Evolutionary conservation across 2,888 invertebrate species (phyloP).

Genomic region (Corythucha ciliata): DNA sequence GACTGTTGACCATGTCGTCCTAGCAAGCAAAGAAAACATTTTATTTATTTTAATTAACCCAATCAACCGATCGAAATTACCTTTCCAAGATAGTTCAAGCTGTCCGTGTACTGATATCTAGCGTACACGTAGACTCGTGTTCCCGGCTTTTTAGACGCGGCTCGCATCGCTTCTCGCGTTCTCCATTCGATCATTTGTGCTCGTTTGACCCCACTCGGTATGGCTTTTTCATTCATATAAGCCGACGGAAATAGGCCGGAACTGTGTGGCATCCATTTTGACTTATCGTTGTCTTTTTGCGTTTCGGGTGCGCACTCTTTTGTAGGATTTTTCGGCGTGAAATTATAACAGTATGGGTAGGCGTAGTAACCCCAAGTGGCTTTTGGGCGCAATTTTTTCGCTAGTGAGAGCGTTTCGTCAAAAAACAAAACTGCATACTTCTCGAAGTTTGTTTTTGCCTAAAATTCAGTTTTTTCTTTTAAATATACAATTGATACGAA

Average conservation of each 20-base stretch:
- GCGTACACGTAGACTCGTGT: constrained; percentile 54
- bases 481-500: neutral
- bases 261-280: constrained; percentile 15
- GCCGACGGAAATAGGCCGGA: constrained; percentile 56
- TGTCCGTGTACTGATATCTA: constrained; percentile 61
- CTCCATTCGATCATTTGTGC: constrained; percentile 52
- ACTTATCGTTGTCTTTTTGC: constrained; percentile 56
- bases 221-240: constrained; percentile 49
- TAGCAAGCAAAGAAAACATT: constrained; percentile 38
- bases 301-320: constrained; percentile 49
- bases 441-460: constrained; percentile 56
- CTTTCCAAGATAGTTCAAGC: constrained; percentile 32
- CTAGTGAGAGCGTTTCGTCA: constrained; percentile 54
- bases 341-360: constrained; percentile 73
- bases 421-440: constrained; percentile 52
- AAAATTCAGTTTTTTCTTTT: neutral
- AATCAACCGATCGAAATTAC: constrained; percentile 9
- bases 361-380: constrained; percentile 78
- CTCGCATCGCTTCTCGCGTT: constrained; percentile 50
- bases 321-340: constrained; percentile 46
- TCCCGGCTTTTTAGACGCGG: constrained; percentile 33
- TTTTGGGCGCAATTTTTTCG: constrained; percentile 53
- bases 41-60: neutral
- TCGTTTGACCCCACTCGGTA: constrained; percentile 45
- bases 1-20: constrained; percentile 49